Base-by-base conservation (phyloP, 1,140 invertebrate species). In the Panagrolaimus sp. region DNA sequence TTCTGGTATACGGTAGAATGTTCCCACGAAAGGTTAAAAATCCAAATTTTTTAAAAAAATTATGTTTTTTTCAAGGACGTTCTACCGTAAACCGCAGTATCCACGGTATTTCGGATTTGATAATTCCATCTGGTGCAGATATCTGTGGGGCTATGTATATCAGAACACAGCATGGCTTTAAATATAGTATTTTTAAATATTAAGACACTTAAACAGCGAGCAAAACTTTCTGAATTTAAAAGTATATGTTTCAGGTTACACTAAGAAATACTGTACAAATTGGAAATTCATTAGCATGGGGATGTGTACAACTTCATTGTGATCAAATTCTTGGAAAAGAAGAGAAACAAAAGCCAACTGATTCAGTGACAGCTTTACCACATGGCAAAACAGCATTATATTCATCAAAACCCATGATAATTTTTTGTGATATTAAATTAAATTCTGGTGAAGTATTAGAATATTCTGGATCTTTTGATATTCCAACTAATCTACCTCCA, bases 291-390 rank as follows among this genome's bases (percentile, higher is more conserved):
- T 66, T 81, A 23, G 79, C 78, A 9, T 81, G 79, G 79, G 73
- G 79, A 45, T 81, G 79, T 69, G 67, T 81, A n/a, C 79, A 81
- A 67, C 68, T 81, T 16, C 79, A 76, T 65, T 81, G 81, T 68
- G 80, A 81, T 67, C 61, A 64, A 44, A 67, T 70, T 23, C 57
- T 73, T 31, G 11, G 38, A n/a, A 45, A 44, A 57, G 62, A 47
- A 45, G 66, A 67, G 64, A 62, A 47, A 57, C 16, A 47, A 20
- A 70, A 43, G n/a, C 62, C 25, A 44, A 25, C 42, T 42, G 63
- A 72, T 48, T 68, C 72, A 5, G 51, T 57, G 14, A 81, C 79
- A 14, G 67, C 79, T 20, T 63, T 79, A 13, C 53, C 68, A 11
- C 65, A 67, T 51, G 45, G 63, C 5, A 79, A 77, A 27, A 65